Evolutionary conservation across 2,113 vertebrate genomes (phyloP), one percentile per base, ranked within the genome.

Genomic region (Gobio gobio): DNA sequence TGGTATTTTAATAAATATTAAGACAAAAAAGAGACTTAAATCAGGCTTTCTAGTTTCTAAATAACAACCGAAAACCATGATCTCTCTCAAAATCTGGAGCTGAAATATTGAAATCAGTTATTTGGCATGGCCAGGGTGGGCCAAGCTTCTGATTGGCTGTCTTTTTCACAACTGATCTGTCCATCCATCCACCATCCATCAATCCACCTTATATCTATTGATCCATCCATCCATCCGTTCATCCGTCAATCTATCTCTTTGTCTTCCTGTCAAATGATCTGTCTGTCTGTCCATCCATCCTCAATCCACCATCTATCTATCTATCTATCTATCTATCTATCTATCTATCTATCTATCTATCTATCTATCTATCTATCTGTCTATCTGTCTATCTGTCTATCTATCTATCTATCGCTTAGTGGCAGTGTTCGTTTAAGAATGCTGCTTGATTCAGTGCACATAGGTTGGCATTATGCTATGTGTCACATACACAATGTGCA

Each of bases 151-250:
- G 29, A 29, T 29, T 29, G 29, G 29, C 9, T 2, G 22, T 74
- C 4, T n/a, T 1, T n/a, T 20, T 9, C 0, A n/a, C 20, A 0
- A 40, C 0, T 40, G 40, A 40, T 40, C 40, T 40, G 40, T 40
- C 5, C 40, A 16, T 16, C 2, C 1, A 51, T 16, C 49, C 0
- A 5, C 4, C 0, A 49, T 49, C 12, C 1, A 16, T 49, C 47
- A 0, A 10, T 54, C 4, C 1, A 8, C n/a, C n/a, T n/a, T n/a
- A n/a, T n/a, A n/a, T n/a, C n/a, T n/a, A n/a, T n/a, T n/a, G n/a
- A n/a, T n/a, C n/a, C n/a, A n/a, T n/a, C n/a, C n/a, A n/a, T n/a
- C 7, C 0, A 59, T 61, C 22, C 2, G 4, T 61, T 8, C 1
- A 10, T 24, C 8, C 0, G 9, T 59, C 22, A 1, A 7, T 58